Base-by-base conservation (phyloP, 2,797 vertebrate genomes). In the Jordanella pulchra region DNA sequence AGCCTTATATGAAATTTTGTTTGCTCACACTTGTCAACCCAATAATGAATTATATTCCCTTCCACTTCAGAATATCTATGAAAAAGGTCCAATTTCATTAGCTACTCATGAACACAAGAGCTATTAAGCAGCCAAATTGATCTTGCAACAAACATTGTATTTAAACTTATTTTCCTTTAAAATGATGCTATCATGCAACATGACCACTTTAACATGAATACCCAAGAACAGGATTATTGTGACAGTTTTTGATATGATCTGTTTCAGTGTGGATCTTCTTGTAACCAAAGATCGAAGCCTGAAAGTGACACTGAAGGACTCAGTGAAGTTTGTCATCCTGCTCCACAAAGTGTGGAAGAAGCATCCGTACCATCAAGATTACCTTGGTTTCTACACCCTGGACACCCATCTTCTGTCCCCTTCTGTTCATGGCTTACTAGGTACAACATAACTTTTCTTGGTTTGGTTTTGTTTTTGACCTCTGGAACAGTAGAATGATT, bases 371-470 rank as follows among this genome's bases (percentile, higher is more conserved):
- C 95, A 97, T 79, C 91, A 76, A 75, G 94, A 97, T 87, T 98
- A 97, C 83, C 90, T 99, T 72, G 97, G 97, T 44, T 96, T 99
- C 72, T 99, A 99, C 63, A 96, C 94, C 7, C 0, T 96, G 77
- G 95, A 97, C 82, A 95, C 92, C 63, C 95, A 95, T 81, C 91
- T 90, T 45, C 87, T 99, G 66, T 98, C 97, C 64, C 72, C 89
- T 11, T 86, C 81, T 64, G 96, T 96, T 39, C 96, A 97, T 4
- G 97, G 97, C 58, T 92, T 98, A 23, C 88, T 99, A 86, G 98
- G 98, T 99, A 97, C 85, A 75, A 68, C 61, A 32, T 35, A 15
- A n/a, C 21, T n/a, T 35, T 23, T 25, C 21, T 32, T 48, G 28
- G 35, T 39, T 39, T 39, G 35, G 35, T 39, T 39, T 39, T 25